Conservation (phyloP, 1,140 invertebrate species). For the Ostrea edulis region DNA sequence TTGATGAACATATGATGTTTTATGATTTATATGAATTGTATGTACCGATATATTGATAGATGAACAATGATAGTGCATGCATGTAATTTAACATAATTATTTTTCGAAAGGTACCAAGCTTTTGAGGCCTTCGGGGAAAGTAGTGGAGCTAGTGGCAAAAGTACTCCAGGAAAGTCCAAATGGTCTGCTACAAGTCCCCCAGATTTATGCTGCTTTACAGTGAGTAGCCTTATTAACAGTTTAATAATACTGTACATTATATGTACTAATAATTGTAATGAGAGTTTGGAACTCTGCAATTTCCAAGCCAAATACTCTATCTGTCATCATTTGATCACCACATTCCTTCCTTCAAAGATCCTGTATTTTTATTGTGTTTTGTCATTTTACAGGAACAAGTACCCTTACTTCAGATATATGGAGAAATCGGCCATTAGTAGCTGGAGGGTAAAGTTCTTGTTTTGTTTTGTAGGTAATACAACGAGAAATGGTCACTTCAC, state of each 20-base stretch:
- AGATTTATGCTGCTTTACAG: constrained; percentile 72
- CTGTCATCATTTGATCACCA: not conserved
- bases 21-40: no score
- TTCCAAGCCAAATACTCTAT: not conserved
- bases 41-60: no score
- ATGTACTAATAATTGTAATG: no score
- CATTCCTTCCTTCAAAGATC: not conserved
- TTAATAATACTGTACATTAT: constrained; percentile 2
- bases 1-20: no score
- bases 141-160: constrained; percentile 72
- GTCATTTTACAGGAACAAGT: constrained; percentile 68
- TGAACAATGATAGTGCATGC: no score
- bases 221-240: constrained; percentile 53
- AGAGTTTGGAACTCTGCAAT: no score
- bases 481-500: no score
- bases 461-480: no score
- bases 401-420: constrained; percentile 73
- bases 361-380: not conserved
- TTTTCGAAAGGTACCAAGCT: constrained; percentile 67
- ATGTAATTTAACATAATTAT: constrained; percentile 17
- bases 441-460: constrained; percentile 68
- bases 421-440: constrained; percentile 69
- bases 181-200: constrained; percentile 74
- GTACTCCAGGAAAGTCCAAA: constrained; percentile 72
- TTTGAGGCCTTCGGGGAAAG: constrained; percentile 68